phyloP scores from a whole-genome alignment of 1,140 invertebrate species.

The Pissodes strobi region DNA sequence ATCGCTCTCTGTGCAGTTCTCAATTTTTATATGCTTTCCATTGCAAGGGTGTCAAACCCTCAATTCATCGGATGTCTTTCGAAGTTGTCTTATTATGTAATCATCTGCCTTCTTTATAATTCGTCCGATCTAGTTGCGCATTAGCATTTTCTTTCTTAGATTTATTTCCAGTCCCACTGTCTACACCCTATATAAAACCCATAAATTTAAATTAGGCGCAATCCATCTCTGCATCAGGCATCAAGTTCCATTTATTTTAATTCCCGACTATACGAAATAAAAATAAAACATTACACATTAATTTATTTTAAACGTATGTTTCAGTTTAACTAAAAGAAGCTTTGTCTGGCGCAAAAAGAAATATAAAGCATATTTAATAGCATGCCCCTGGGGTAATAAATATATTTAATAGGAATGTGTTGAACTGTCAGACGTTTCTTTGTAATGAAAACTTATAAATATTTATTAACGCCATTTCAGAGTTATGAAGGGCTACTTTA shows the following conservation, averaged over 20 bases:
- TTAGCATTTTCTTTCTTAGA: too few relatives aligned
- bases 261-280: background rate
- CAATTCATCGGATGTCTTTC: too few relatives aligned
- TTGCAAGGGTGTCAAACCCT: too few relatives aligned
- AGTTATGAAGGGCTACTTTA: conserved; percentile 20
- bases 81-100: too few relatives aligned
- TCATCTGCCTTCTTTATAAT: too few relatives aligned
- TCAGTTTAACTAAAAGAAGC: conserved; percentile 8
- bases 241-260: conserved; percentile 20
- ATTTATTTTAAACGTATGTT: conserved; percentile 18
- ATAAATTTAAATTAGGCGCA: too few relatives aligned
- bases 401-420: conserved; percentile 35
- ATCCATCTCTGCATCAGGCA: conserved; percentile 8
- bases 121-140: too few relatives aligned
- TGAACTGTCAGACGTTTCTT: conserved; percentile 32
- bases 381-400: conserved; percentile 28
- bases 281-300: conserved; percentile 8
- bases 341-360: conserved; percentile 13
- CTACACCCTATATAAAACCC: too few relatives aligned
- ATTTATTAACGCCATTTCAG: conserved; percentile 23
- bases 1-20: too few relatives aligned
- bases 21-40: too few relatives aligned
- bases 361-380: conserved; percentile 23
- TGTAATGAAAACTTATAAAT: conserved; percentile 35
- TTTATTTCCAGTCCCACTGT: too few relatives aligned